Conservation (phyloP, 2,113 vertebrate genomes). For the Dipodomys stephensi region DNA sequence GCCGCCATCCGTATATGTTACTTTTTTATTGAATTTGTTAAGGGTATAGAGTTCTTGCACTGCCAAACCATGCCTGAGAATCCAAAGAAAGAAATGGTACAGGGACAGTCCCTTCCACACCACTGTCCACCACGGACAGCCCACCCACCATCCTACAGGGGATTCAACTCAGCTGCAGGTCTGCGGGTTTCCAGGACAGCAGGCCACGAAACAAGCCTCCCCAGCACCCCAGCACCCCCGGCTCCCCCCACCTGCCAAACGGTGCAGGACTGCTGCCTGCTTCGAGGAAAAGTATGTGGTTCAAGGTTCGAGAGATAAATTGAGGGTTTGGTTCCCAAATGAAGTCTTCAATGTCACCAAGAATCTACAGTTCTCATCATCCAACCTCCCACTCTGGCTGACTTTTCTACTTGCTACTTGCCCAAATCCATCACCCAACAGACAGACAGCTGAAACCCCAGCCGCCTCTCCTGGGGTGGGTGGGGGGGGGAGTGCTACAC, state of each 20-base stretch:
- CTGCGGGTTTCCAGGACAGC: conserved; percentile 73
- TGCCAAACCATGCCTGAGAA: conserved; percentile 86
- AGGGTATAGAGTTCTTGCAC: conserved; percentile 87
- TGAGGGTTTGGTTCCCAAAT: conserved; percentile 80
- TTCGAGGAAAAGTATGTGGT: conserved; percentile 80
- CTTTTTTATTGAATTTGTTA: conserved; percentile 89
- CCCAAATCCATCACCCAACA: conserved; percentile 62
- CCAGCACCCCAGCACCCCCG: conserved; percentile 67
- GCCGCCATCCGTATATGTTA: conserved; percentile 81
- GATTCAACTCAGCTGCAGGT: conserved; percentile 76
- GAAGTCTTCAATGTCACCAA: conserved; percentile 75
- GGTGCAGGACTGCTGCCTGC: conserved; percentile 72
- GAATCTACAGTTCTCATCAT: conserved; percentile 60
- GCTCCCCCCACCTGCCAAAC: conserved; percentile 31
- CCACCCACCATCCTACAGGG: conserved; percentile 73
- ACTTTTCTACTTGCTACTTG: conserved; percentile 23
- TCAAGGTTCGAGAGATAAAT: conserved; percentile 78
- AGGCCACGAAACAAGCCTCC: conserved; percentile 70
- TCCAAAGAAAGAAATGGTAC: conserved; percentile 82
- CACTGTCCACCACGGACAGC: not conserved
- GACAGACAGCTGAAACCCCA: conserved; percentile 25
- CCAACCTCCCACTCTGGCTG: conserved; percentile 76
- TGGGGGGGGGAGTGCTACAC: too few relatives aligned
- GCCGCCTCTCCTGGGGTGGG: not conserved
- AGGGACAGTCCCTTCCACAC: conserved; percentile 85